Evolutionary conservation across 2,113 vertebrate genomes (phyloP).

Genomic region (Toxotes chatareus): DNA sequence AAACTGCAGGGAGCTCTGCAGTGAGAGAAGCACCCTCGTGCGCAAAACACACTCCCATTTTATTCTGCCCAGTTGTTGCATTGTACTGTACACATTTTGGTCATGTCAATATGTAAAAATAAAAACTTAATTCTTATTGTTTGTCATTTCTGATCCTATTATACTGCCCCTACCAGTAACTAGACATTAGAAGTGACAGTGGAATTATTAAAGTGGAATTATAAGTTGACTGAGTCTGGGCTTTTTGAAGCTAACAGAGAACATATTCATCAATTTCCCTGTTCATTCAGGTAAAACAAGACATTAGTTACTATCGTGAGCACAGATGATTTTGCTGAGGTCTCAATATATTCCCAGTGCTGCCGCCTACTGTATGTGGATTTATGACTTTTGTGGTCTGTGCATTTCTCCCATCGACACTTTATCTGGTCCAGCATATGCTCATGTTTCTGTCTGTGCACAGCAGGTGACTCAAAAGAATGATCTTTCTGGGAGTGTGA

Average conservation of each 20-base stretch:
- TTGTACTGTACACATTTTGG: slow-evolving; percentile 1
- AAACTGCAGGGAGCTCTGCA: slow-evolving; percentile 62
- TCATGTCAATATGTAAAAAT: neutral
- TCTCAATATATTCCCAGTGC: neutral
- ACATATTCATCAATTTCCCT: neutral
- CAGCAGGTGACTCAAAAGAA: neutral
- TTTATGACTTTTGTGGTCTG: slow-evolving; percentile 39
- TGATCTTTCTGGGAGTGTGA: neutral
- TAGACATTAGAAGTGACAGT: neutral
- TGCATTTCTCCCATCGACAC: slow-evolving; percentile 4
- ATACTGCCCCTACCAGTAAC: neutral
- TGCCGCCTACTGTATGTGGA: neutral
- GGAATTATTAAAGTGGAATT: neutral
- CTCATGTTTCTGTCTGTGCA: slow-evolving; percentile 20
- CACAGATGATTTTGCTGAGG: slow-evolving; percentile 36
- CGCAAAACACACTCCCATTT: neutral
- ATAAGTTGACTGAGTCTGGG: neutral
- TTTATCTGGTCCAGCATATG: slow-evolving; percentile 34
- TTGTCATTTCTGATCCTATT: neutral
- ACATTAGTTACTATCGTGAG: neutral
- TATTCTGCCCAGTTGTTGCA: neutral
- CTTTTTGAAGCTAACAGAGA: no score
- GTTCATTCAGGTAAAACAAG: neutral
- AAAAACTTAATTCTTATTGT: neutral
- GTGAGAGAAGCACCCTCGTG: slow-evolving; percentile 32